phyloP scores from a whole-genome alignment of 92 coral and sea anemone genomes.

The Micromussa lordhowensis region DNA sequence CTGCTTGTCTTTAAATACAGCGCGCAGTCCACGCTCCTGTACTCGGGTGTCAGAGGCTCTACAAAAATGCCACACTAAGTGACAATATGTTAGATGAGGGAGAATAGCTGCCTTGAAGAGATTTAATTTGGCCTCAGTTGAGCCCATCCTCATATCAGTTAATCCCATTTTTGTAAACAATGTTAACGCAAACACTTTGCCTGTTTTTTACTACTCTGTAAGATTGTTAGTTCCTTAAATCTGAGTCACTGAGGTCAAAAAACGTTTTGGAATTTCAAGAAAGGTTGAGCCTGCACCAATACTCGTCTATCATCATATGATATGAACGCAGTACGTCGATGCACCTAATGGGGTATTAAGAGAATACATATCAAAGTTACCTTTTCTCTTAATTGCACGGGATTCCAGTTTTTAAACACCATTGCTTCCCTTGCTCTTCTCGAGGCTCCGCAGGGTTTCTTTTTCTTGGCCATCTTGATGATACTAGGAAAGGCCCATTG shows the following conservation, averaged over 20 bases:
- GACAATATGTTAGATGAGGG: too few relatives aligned
- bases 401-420: conserved; percentile 7
- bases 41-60: too few relatives aligned
- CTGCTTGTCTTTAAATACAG: too few relatives aligned
- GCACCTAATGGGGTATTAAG: conserved; percentile 7
- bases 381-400: conserved; percentile 7
- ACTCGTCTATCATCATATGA: too few relatives aligned
- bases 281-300: too few relatives aligned
- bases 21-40: too few relatives aligned
- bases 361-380: conserved; percentile 12
- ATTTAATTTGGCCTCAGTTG: too few relatives aligned
- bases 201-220: not conserved
- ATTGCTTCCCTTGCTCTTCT: conserved; percentile 20
- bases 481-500: conserved; percentile 7
- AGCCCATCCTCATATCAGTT: conserved; percentile 13
- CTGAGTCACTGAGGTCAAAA: too few relatives aligned
- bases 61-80: too few relatives aligned
- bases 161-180: not conserved
- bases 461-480: conserved; percentile 8
- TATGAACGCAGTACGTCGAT: conserved; percentile 3
- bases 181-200: conserved; percentile 9
- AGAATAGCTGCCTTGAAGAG: too few relatives aligned
- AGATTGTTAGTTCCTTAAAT: not conserved
- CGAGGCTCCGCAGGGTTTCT: conserved; percentile 11
- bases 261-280: too few relatives aligned